Conservation (phyloP, 2,797 vertebrate genomes). For the Tympanoctomys barrerae region DNA sequence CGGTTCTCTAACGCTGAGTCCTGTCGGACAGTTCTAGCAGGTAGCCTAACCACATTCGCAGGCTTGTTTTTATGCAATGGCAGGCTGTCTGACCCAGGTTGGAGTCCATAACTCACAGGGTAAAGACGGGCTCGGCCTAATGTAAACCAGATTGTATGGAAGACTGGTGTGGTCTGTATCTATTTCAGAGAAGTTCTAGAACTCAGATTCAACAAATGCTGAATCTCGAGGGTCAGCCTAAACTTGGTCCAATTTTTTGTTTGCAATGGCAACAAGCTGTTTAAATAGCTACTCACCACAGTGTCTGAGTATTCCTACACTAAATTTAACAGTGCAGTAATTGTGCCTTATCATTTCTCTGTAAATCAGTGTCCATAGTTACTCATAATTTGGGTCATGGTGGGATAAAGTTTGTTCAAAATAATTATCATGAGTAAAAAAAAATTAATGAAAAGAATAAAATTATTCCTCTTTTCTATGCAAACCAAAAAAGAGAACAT, state of each 20-base stretch:
- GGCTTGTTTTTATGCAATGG: neutral
- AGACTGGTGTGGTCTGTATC: neutral
- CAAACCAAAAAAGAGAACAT: neutral
- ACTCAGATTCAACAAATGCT: neutral
- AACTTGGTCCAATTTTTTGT: slow-evolving; percentile 8
- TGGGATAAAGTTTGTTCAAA: slow-evolving; percentile 37
- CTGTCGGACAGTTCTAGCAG: neutral
- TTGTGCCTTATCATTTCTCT: slow-evolving; percentile 31
- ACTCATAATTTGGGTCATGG: slow-evolving; percentile 11
- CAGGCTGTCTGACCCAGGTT: neutral
- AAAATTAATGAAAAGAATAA: slow-evolving; percentile 4
- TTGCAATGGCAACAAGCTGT: neutral
- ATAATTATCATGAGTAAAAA: slow-evolving; percentile 17
- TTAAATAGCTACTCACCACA: neutral
- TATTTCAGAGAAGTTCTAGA: neutral
- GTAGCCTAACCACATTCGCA: neutral
- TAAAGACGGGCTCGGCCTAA: neutral
- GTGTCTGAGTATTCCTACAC: neutral
- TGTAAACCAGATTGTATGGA: neutral
- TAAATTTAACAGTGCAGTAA: slow-evolving; percentile 44
- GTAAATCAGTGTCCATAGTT: slow-evolving; percentile 29
- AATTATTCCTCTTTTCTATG: slow-evolving; percentile 3
- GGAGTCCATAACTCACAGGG: neutral
- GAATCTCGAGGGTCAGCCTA: slow-evolving; percentile 1
- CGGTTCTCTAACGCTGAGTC: neutral